Evolutionary conservation across 2,888 invertebrate genomes (phyloP), one percentile per base, ranked within the genome.

Genomic region (Tetanocera ferruginea): DNA sequence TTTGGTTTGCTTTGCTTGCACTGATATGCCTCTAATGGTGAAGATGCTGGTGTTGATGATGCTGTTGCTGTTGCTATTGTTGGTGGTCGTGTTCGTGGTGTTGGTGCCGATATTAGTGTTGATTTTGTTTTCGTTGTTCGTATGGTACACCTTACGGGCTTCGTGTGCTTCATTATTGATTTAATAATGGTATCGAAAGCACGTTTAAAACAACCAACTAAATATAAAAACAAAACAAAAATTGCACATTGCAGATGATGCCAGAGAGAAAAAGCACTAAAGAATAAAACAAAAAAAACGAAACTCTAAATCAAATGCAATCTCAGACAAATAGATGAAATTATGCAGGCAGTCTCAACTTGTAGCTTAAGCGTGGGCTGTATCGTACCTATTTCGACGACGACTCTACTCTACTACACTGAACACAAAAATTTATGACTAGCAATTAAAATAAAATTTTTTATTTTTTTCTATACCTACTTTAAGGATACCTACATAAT

Each of bases 91-190:
- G 76, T 25, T 67, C 28, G 67, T 69, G 60, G 19, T 43, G 43
- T 52, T 66, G 51, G 23, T 71, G 57, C 17, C 34, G 49, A 6
- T 70, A 43, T 25, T 52, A 55, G 19, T 70, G 62, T 28, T 76
- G 34, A 14, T 64, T 23, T 31, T 74, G 51, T 17, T 64, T 28
- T 28, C 43, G n/a, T 52, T 37, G 52, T 31, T 25, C 31, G 14
- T 57, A 25, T 76, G 76, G 55, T 69, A 64, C 71, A 77, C 52
- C 79, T 77, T 31, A 52, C 79, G 76, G 83, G 83, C 83, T 86
- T 87, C 86, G 86, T 87, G 86, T 84, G 85, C 84, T 86, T 88
- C 87, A 87, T 88, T 88, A 87, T 87, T 86, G 84, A 86, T 87
- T 86, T 87, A 87, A 85, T 87, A 87, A 87, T 83, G 85, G 83